Conservation (phyloP, 2,797 vertebrate species). For the Scarus forsteni region DNA sequence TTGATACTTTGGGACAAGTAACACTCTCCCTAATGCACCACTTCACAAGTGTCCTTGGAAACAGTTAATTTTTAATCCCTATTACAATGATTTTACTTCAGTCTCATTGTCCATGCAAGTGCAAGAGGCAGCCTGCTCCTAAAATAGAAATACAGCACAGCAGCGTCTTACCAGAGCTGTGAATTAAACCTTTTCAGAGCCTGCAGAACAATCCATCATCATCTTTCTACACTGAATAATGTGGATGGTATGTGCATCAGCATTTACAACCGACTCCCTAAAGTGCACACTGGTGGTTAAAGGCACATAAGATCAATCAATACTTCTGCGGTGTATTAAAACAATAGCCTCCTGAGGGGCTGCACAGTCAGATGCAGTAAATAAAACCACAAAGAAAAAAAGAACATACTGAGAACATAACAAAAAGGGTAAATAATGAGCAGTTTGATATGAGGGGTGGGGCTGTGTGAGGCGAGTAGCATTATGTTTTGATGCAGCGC, state of each 20-base stretch:
- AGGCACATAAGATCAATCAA: not conserved
- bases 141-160: conserved; percentile 12
- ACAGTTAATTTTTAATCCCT: not conserved
- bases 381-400: not conserved
- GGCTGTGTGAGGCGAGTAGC: no score
- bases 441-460: not conserved
- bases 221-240: not conserved
- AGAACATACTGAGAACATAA: not conserved
- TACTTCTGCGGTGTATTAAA: not conserved
- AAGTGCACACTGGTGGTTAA: not conserved
- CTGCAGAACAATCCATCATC: conserved; percentile 11
- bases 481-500: no score
- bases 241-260: not conserved
- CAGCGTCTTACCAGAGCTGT: not conserved
- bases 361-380: not conserved
- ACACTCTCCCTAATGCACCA: no score
- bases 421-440: not conserved
- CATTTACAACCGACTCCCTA: not conserved
- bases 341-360: conserved; percentile 10
- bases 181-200: conserved; percentile 19
- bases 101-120: not conserved
- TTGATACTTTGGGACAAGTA: not conserved
- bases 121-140: conserved; percentile 3
- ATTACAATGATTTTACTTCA: not conserved
- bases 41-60: not conserved